phyloP scores from a whole-genome alignment of 2,797 vertebrate species.

The Sardinella longiceps region DNA sequence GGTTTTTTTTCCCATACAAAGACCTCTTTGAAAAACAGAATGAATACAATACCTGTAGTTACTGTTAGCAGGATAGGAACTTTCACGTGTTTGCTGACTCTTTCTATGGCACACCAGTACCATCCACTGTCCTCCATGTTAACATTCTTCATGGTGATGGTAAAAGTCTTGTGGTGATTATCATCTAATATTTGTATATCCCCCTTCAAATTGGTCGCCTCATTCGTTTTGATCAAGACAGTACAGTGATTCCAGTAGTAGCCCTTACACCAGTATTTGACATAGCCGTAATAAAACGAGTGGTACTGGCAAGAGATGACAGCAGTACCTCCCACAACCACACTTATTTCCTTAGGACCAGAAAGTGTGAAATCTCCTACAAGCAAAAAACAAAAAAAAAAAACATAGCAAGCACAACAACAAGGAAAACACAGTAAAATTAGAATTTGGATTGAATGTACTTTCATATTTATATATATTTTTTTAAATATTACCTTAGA shows the following conservation, averaged over 20 bases:
- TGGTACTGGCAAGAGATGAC: constrained; percentile 40
- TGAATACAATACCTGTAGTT: constrained; percentile 28
- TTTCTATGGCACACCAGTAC: constrained; percentile 53
- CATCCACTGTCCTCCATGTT: constrained; percentile 36
- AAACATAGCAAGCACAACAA: no score
- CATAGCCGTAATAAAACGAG: constrained; percentile 38
- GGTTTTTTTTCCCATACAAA: no score
- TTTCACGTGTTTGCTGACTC: constrained; percentile 39
- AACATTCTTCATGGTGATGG: constrained; percentile 29
- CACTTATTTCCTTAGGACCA: constrained; percentile 38
- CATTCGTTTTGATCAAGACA: constrained; percentile 31
- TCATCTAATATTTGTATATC: constrained; percentile 34
- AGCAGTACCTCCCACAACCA: constrained; percentile 34
- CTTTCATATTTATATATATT: not conserved
- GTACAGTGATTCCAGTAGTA: constrained; percentile 48
- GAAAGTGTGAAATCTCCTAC: constrained; percentile 27
- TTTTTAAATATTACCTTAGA: not conserved
- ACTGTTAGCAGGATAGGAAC: constrained; percentile 35
- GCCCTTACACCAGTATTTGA: constrained; percentile 52
- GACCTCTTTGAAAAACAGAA: not conserved
- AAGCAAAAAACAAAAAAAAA: not conserved
- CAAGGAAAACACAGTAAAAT: no score
- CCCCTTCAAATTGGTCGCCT: not conserved
- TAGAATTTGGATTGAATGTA: no score
- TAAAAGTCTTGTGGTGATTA: constrained; percentile 32